phyloP scores from a whole-genome alignment of 2,797 vertebrate species.

The Leptatherina wallacei region DNA sequence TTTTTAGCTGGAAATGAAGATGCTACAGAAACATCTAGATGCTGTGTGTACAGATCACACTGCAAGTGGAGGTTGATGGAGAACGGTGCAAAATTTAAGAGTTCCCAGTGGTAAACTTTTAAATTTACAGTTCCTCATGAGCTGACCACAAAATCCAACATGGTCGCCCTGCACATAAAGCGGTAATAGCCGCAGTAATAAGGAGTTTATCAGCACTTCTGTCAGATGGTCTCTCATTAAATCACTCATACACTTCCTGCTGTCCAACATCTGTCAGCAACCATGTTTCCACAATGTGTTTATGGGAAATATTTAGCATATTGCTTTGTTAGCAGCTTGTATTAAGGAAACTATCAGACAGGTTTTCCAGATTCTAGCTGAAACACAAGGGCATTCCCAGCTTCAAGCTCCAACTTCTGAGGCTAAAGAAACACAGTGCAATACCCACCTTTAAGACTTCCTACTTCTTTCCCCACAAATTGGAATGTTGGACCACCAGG shows the following conservation, averaged over 20 bases:
- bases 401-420: not conserved
- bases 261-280: not conserved
- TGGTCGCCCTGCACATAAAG: not conserved
- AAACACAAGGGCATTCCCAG: not conserved
- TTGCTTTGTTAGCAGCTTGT: not conserved
- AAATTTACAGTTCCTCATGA: not conserved
- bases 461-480: not conserved
- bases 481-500: conserved; percentile 47
- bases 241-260: not conserved
- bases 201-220: not conserved
- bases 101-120: not conserved
- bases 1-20: conserved; percentile 18
- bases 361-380: not conserved
- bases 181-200: not conserved
- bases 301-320: not conserved
- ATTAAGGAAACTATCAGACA: not conserved
- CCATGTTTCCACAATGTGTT: not conserved
- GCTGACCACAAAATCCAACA: conserved; percentile 1
- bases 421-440: not conserved
- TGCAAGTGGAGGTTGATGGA: not conserved
- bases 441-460: not conserved
- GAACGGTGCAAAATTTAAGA: not conserved
- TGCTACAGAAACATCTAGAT: not conserved
- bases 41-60: not conserved
- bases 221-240: not conserved